Evolutionary conservation across 2,888 invertebrate species (phyloP).

Genomic region (Pollenia angustigena): DNA sequence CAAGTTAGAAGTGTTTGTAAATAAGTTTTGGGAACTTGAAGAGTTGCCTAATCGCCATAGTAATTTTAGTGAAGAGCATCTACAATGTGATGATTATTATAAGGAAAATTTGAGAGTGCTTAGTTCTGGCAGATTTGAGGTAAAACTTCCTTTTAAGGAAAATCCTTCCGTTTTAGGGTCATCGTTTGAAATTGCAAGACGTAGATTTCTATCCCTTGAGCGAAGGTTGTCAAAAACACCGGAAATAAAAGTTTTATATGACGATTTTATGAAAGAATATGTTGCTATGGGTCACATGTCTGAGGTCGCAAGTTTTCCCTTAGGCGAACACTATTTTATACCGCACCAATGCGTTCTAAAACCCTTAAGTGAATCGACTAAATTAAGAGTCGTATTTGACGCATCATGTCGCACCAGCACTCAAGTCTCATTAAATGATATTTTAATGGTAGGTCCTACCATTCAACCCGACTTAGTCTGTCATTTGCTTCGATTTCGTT

Average conservation of each 20-base stretch:
- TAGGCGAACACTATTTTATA: slow-evolving; percentile 32
- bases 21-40: slow-evolving; percentile 44
- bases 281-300: slow-evolving; percentile 40
- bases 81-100: slow-evolving; percentile 48
- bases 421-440: slow-evolving; percentile 47
- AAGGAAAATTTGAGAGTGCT: slow-evolving; percentile 6
- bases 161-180: slow-evolving; percentile 12
- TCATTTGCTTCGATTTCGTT: slow-evolving; percentile 38
- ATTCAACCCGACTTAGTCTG: no score
- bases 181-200: no score
- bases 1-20: neutral
- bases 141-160: slow-evolving; percentile 21
- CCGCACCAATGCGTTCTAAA: slow-evolving; percentile 60
- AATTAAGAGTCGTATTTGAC: slow-evolving; percentile 62
- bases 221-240: slow-evolving; percentile 15
- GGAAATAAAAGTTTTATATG: slow-evolving; percentile 7
- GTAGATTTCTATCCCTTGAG: slow-evolving; percentile 39
- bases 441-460: neutral
- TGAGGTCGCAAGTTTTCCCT: neutral
- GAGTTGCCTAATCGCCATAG: neutral
- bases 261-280: slow-evolving; percentile 46
- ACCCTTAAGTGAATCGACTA: slow-evolving; percentile 36
- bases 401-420: slow-evolving; percentile 43
- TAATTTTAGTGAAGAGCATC: slow-evolving; percentile 34
- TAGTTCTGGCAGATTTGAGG: slow-evolving; percentile 5